Conservation (phyloP, 2,888 invertebrate species). For the Tetranychus truncatus region DNA sequence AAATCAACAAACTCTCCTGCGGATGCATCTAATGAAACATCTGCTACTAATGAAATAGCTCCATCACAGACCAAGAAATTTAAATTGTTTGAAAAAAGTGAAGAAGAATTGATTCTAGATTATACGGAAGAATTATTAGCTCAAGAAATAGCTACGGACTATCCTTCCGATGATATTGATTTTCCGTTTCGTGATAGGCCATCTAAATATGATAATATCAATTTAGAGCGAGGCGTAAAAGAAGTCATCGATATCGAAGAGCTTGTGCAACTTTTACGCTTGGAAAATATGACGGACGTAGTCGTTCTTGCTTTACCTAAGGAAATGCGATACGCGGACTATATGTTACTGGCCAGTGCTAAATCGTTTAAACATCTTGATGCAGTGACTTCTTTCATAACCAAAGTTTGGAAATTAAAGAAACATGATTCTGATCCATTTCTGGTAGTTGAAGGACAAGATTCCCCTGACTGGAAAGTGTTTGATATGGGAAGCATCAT, state of each 20-base stretch:
- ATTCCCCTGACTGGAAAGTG: slow-evolving; percentile 63
- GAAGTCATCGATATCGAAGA: slow-evolving; percentile 81
- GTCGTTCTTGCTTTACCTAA: slow-evolving; percentile 58
- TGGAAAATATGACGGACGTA: slow-evolving; percentile 58
- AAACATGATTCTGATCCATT: slow-evolving; percentile 37
- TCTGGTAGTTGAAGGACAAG: slow-evolving; percentile 55
- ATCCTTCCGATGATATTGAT: not conserved
- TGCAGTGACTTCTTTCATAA: slow-evolving; percentile 11
- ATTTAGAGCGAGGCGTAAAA: slow-evolving; percentile 39
- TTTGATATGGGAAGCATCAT: slow-evolving; percentile 74
- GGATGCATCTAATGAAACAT: not conserved
- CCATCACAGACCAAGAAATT: not conserved
- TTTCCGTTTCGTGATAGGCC: not conserved
- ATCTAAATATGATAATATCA: not conserved
- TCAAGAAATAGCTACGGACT: not conserved
- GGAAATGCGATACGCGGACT: slow-evolving; percentile 58
- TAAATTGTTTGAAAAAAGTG: not conserved
- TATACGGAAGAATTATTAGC: not conserved
- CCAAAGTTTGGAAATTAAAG: slow-evolving; percentile 26
- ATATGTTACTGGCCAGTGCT: slow-evolving; percentile 55
- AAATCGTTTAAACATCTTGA: slow-evolving; percentile 32
- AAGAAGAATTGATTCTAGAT: slow-evolving; percentile 1
- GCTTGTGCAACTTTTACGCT: slow-evolving; percentile 50
- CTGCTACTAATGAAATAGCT: not conserved
- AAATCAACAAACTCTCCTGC: not conserved